A percentile compares a stretch with the other conserved stretches of the same genome.
phyloP scores from a whole-genome alignment of 1,140 invertebrate species.

The Scaptomyza hsui region DNA sequence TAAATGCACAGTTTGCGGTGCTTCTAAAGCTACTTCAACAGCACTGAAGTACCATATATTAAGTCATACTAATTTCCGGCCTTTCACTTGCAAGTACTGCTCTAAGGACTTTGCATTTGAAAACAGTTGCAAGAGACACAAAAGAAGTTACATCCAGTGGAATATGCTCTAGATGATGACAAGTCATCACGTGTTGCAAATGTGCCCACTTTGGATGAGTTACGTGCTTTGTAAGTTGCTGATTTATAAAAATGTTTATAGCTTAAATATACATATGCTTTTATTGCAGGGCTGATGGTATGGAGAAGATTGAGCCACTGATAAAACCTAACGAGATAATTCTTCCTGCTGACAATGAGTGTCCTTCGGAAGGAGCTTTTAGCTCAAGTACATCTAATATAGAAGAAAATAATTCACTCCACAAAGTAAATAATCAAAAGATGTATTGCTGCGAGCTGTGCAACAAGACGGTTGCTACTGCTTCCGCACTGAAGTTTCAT shows the following conservation, averaged over 20 bases:
- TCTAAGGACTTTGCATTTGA: constrained; percentile 84
- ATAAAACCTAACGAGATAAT: too few relatives aligned
- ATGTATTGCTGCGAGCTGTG: constrained; percentile 72
- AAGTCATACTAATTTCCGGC: constrained; percentile 84
- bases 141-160: constrained; percentile 84
- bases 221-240: constrained; percentile 59
- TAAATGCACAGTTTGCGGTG: constrained; percentile 81
- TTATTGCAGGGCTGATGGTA: constrained; percentile 31
- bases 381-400: too few relatives aligned
- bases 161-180: constrained; percentile 54
- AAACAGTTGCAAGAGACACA: constrained; percentile 85
- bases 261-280: not conserved
- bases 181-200: constrained; percentile 54
- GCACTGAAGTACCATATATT: constrained; percentile 83
- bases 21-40: constrained; percentile 76
- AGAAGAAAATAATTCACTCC: too few relatives aligned
- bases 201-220: constrained; percentile 75
- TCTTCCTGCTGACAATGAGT: too few relatives aligned
- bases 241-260: not conserved
- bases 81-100: constrained; percentile 84
- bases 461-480: constrained; percentile 64
- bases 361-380: too few relatives aligned
- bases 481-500: constrained; percentile 71
- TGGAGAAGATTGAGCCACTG: constrained; percentile 25
- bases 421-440: constrained; percentile 36